Evolutionary conservation across 2,113 vertebrate species (phyloP).

Genomic region (Probosciger aterrimus): DNA sequence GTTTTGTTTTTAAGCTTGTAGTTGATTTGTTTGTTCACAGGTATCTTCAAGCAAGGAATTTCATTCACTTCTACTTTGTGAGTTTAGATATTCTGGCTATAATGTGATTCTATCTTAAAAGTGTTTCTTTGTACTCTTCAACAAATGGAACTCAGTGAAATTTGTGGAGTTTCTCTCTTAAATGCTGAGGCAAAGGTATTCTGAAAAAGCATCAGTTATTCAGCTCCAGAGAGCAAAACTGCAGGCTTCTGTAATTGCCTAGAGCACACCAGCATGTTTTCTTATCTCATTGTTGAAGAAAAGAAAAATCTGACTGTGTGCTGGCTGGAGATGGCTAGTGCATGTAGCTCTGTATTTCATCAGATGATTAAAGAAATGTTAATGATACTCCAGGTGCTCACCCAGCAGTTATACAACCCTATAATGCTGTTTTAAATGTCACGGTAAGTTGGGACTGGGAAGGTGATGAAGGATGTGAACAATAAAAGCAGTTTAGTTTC

Average conservation of each 20-base stretch:
- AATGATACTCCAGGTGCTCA: neutral
- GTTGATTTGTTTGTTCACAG: constrained; percentile 7
- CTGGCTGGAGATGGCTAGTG: neutral
- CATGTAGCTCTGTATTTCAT: neutral
- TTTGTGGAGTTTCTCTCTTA: neutral
- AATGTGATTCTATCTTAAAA: neutral
- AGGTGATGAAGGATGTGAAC: neutral
- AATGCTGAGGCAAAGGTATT: neutral
- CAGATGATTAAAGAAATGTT: neutral
- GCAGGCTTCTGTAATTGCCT: neutral
- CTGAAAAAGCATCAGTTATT: neutral
- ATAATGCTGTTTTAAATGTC: neutral
- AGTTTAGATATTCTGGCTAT: neutral
- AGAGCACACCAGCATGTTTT: neutral
- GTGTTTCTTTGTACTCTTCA: neutral
- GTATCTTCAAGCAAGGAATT: constrained; percentile 5
- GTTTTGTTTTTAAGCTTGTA: neutral
- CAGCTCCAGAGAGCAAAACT: neutral
- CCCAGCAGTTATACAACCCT: neutral
- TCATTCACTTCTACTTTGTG: neutral
- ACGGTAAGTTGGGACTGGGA: neutral
- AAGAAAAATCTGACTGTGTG: neutral
- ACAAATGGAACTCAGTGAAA: neutral
- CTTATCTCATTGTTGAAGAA: neutral
- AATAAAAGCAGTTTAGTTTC: neutral